phyloP scores from a whole-genome alignment of 2,113 vertebrate genomes.

The Euleptes europaea region DNA sequence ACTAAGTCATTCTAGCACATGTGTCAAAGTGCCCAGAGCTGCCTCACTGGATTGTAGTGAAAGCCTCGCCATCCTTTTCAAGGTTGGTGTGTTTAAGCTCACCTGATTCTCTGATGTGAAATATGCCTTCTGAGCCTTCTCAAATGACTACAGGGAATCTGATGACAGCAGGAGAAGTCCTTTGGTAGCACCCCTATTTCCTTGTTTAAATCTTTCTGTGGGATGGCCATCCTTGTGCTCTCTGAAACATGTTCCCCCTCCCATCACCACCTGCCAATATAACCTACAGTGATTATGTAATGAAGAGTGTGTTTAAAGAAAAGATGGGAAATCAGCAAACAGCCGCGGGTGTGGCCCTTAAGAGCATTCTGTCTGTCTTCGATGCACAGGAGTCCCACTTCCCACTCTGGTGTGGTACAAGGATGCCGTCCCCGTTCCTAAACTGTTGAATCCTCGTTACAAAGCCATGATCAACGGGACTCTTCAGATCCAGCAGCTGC shows the following conservation, averaged over 20 bases:
- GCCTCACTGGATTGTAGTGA: background rate
- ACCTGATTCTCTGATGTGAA: slow-evolving; percentile 67
- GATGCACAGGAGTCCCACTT: slow-evolving; percentile 79
- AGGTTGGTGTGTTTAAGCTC: slow-evolving; percentile 36
- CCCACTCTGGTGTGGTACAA: slow-evolving; percentile 92
- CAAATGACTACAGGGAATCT: background rate
- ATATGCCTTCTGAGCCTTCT: background rate
- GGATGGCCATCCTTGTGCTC: slow-evolving; percentile 18
- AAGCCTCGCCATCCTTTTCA: background rate
- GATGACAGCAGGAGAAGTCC: slow-evolving; percentile 66
- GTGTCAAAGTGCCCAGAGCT: background rate
- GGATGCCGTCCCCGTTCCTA: slow-evolving; percentile 81
- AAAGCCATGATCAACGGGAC: slow-evolving; percentile 77
- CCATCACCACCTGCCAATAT: background rate
- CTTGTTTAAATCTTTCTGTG: slow-evolving; percentile 16
- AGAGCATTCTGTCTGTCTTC: accelerated
- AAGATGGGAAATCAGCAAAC: background rate
- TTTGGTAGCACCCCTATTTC: slow-evolving; percentile 54
- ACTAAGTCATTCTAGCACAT: background rate
- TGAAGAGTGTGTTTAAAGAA: slow-evolving; percentile 17
- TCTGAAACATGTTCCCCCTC: slow-evolving; percentile 11
- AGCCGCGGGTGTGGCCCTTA: background rate
- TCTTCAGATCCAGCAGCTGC: slow-evolving; percentile 82
- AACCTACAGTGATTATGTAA: slow-evolving; percentile 19
- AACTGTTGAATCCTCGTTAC: slow-evolving; percentile 87